Evolutionary conservation across 2,888 invertebrate species (phyloP), one percentile per base, ranked within the genome.

Genomic region (Laothoe populi): DNA sequence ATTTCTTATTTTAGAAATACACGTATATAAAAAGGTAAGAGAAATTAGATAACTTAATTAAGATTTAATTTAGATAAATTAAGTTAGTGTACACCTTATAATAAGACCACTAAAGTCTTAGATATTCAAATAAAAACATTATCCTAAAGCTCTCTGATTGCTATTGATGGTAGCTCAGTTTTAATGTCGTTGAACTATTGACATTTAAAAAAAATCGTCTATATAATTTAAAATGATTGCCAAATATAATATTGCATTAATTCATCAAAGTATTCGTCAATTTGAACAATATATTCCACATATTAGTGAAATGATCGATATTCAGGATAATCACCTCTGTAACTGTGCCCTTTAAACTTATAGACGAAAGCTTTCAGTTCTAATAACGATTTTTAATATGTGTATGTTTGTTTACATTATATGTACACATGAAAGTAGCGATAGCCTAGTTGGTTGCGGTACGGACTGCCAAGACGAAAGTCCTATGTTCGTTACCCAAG

Each of bases 391-490:
- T 49, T n/a, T 31, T n/a, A 31, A 24, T 19, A 45, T 45, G 21
- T 46, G 46, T 46, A 21, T 45, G 23, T 46, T 46, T 46, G 38
- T 38, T 13, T 38, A 35, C 10, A 35, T 35, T 35, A 35, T 35
- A 35, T 35, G 35, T 35, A n/a, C n/a, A n/a, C n/a, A n/a, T n/a
- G n/a, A n/a, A n/a, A n/a, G n/a, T n/a, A n/a, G n/a, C n/a, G n/a
- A n/a, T n/a, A n/a, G n/a, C n/a, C n/a, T n/a, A n/a, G n/a, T n/a
- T n/a, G n/a, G n/a, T n/a, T n/a, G n/a, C n/a, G n/a, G n/a, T n/a
- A n/a, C n/a, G n/a, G n/a, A n/a, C n/a, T n/a, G n/a, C n/a, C n/a
- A n/a, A n/a, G n/a, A n/a, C n/a, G n/a, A n/a, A n/a, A n/a, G n/a
- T n/a, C n/a, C n/a, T n/a, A n/a, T n/a, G n/a, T n/a, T n/a, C n/a